phyloP scores from a whole-genome alignment of 2,113 vertebrate genomes.

The Odocoileus hemionus region DNA sequence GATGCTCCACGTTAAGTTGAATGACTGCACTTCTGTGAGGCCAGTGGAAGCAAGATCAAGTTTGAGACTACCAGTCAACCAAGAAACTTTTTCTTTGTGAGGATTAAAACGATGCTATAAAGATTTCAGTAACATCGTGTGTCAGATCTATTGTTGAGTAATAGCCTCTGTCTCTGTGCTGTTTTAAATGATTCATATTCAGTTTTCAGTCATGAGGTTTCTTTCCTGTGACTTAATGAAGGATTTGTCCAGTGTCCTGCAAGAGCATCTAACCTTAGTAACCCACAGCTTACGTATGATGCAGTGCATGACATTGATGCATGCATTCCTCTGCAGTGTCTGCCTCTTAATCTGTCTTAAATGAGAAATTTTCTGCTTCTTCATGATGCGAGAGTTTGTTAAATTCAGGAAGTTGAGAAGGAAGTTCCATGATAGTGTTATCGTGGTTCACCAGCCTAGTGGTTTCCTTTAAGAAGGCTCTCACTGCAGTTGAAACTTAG shows the following conservation, averaged over 20 bases:
- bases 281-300: neutral
- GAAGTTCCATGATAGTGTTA: slow-evolving; percentile 42
- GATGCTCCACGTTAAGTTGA: neutral
- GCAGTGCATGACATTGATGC: fast-evolving
- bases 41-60: neutral
- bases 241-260: neutral
- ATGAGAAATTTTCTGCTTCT: slow-evolving; percentile 24
- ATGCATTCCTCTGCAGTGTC: neutral
- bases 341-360: neutral
- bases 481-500: neutral
- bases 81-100: neutral
- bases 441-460: neutral
- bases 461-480: slow-evolving; percentile 42
- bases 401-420: slow-evolving; percentile 51
- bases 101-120: neutral
- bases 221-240: neutral
- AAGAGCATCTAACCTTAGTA: neutral
- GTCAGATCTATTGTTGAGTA: neutral
- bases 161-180: neutral
- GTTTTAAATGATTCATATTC: neutral
- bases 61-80: neutral
- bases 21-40: neutral
- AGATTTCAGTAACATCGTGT: neutral
- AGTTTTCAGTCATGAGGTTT: neutral
- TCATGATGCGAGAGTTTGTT: slow-evolving; percentile 18